phyloP scores from a whole-genome alignment of 2,113 vertebrate genomes.

The Bucco capensis region DNA sequence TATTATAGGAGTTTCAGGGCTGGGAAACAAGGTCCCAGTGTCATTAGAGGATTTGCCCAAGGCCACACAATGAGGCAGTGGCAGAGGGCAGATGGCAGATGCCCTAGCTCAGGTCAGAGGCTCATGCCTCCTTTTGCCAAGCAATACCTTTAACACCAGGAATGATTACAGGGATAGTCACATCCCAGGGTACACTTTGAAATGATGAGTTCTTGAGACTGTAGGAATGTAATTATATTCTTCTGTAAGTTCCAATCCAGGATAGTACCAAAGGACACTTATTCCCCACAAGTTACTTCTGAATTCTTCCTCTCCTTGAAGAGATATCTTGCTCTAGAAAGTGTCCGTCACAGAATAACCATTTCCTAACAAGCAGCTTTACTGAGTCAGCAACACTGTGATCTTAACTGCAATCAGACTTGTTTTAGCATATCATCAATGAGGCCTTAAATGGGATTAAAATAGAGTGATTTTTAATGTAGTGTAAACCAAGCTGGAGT shows the following conservation, averaged over 20 bases:
- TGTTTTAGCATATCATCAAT: neutral
- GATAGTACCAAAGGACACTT: neutral
- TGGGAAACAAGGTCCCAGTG: constrained; percentile 28
- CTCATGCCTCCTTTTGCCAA: neutral
- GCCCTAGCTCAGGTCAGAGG: rapidly evolving
- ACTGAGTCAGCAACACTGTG: neutral
- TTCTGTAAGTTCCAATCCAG: neutral
- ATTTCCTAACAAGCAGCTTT: neutral
- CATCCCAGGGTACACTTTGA: neutral
- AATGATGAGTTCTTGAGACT: neutral
- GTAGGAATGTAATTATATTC: neutral
- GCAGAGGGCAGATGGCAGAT: neutral
- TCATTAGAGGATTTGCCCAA: neutral
- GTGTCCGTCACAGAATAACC: neutral
- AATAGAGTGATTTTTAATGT: neutral
- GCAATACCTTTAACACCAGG: neutral
- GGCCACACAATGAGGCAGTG: neutral
- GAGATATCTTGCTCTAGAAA: neutral
- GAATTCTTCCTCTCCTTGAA: neutral
- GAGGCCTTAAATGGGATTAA: neutral
- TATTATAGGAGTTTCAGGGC: neutral
- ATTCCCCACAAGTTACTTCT: neutral
- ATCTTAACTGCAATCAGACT: neutral
- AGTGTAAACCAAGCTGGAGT: neutral
- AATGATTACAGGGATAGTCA: neutral